Evolutionary conservation across 1,140 invertebrate genomes (phyloP).

Genomic region (Chironomus tepperi): DNA sequence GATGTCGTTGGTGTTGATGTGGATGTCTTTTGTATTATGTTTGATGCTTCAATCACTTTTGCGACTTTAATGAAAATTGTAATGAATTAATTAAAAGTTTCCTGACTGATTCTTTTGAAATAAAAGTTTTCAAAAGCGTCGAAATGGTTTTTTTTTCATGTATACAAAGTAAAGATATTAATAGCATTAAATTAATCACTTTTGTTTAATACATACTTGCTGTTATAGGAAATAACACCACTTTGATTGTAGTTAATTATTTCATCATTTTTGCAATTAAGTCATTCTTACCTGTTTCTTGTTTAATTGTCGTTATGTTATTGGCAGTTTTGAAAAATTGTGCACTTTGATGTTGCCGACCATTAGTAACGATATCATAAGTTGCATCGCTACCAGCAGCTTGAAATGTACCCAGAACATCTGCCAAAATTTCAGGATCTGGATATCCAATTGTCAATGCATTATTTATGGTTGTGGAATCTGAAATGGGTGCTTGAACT

Average conservation of each 20-base stretch:
- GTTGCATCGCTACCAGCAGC: constrained; percentile 35
- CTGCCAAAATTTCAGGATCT: constrained; percentile 45
- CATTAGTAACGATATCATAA: neutral
- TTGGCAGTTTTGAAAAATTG: constrained; percentile 13
- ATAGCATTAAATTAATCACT: too few species aligned
- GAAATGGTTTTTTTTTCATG: too few species aligned
- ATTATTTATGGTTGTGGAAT: constrained; percentile 40
- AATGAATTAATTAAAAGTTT: neutral
- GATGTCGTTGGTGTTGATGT: constrained; percentile 29
- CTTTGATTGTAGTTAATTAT: neutral
- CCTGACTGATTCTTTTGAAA: neutral
- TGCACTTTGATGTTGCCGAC: neutral
- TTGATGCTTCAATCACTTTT: constrained; percentile 7
- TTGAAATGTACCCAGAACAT: constrained; percentile 40
- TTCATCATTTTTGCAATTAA: neutral
- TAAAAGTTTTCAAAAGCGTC: too few species aligned
- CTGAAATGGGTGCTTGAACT: constrained; percentile 39
- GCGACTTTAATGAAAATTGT: neutral
- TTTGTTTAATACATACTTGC: too few species aligned
- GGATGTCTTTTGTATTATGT: constrained; percentile 26
- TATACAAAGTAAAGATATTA: too few species aligned
- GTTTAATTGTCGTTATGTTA: neutral
- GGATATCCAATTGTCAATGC: constrained; percentile 46
- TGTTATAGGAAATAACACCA: too few species aligned
- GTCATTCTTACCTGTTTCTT: neutral